Evolutionary conservation across 2,888 invertebrate species (phyloP).

Genomic region (Tineola bisselliella): DNA sequence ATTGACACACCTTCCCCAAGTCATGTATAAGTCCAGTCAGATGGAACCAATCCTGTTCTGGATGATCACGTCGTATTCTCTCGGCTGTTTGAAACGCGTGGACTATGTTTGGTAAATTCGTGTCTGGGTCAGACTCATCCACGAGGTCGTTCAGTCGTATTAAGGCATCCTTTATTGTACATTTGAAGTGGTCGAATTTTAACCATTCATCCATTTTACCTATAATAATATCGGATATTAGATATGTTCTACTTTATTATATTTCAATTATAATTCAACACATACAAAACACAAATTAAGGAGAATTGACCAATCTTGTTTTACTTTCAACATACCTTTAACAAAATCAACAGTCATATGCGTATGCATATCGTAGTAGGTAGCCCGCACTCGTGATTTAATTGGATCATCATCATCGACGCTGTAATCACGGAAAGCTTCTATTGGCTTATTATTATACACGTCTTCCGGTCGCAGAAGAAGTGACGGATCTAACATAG

Average conservation of each 20-base stretch:
- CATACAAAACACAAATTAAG: too few species aligned
- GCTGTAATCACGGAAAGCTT: slow-evolving; percentile 82
- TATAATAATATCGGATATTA: too few species aligned
- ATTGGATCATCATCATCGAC: slow-evolving; percentile 78
- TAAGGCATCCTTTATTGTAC: slow-evolving; percentile 86
- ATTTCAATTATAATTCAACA: too few species aligned
- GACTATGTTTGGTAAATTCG: slow-evolving; percentile 90
- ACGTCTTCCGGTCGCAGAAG: slow-evolving; percentile 79
- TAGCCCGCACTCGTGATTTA: slow-evolving; percentile 81
- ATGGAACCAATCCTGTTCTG: slow-evolving; percentile 93
- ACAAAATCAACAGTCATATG: slow-evolving; percentile 91
- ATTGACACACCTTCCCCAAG: slow-evolving; percentile 81
- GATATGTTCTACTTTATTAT: too few species aligned
- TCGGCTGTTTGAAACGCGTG: slow-evolving; percentile 98
- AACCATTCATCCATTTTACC: slow-evolving; percentile 80
- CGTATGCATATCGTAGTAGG: slow-evolving; percentile 89
- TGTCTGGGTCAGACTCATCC: slow-evolving; percentile 97
- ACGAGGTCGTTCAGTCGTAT: slow-evolving; percentile 87
- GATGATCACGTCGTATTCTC: slow-evolving; percentile 83
- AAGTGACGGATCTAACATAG: slow-evolving; percentile 69
- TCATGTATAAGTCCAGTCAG: slow-evolving; percentile 95
- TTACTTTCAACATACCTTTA: slow-evolving; percentile 56
- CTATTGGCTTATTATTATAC: slow-evolving; percentile 77
- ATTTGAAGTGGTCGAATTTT: slow-evolving; percentile 83
- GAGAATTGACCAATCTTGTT: too few species aligned